phyloP scores from a whole-genome alignment of 1,140 invertebrate genomes.

The Danaus melanippus region DNA sequence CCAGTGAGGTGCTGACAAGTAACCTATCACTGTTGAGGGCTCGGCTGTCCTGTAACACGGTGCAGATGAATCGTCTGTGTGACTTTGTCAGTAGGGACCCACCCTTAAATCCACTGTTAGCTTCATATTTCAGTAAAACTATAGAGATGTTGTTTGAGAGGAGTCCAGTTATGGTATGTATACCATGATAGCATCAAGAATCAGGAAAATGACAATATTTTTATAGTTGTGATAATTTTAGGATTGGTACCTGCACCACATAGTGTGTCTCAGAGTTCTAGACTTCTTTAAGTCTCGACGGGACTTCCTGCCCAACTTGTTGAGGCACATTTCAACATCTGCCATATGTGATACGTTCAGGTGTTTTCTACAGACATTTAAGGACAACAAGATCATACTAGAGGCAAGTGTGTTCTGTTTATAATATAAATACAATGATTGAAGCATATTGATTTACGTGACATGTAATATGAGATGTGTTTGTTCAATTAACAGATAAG shows the following conservation, averaged over 20 bases:
- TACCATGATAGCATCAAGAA: not conserved
- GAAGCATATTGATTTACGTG: no score
- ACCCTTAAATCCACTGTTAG: constrained; percentile 93
- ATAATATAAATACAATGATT: not conserved
- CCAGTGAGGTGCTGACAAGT: constrained; percentile 92
- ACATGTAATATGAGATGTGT: no score
- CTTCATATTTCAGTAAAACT: constrained; percentile 96
- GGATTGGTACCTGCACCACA: constrained; percentile 94
- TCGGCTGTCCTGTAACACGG: constrained; percentile 83
- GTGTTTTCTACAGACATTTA: constrained; percentile 84
- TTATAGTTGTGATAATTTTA: constrained; percentile 41
- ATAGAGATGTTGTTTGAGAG: constrained; percentile 88
- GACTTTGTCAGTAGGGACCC: constrained; percentile 89
- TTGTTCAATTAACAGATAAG: no score
- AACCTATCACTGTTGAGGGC: constrained; percentile 89
- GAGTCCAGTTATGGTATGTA: constrained; percentile 73
- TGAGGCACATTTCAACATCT: constrained; percentile 93
- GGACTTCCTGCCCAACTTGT: constrained; percentile 87
- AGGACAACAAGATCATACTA: constrained; percentile 81
- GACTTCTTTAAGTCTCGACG: constrained; percentile 90
- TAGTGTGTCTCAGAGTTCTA: constrained; percentile 90
- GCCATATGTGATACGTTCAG: constrained; percentile 95
- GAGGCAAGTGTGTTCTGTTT: constrained; percentile 74
- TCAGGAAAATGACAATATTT: no score
- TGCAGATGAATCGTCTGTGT: constrained; percentile 87